These are phyloP conservation scores for Crambe crambe DNA, from an alignment of 37 sponge, comb jelly and placozoan species.

Conservation along the genomic window DNA sequence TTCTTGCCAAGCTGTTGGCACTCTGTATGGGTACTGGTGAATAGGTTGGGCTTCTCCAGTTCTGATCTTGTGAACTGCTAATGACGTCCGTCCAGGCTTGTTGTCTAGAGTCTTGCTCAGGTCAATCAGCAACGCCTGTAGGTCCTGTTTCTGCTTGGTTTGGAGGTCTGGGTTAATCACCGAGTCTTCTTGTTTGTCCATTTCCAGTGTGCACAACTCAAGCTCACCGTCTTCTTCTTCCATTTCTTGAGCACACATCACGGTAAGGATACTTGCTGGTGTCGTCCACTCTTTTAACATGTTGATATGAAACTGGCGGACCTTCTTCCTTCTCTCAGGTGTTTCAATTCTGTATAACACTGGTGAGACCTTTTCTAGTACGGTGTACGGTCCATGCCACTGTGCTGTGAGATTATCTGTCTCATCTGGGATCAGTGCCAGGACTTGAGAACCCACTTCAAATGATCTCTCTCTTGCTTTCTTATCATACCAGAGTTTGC, in stretches of 20 bases:
- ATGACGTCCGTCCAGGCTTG: background rate
- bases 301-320: background rate
- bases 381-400: background rate
- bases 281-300: background rate
- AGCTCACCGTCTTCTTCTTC: background rate
- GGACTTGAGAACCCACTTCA: background rate
- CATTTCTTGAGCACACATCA: background rate
- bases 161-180: too few species aligned
- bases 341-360: background rate
- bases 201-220: background rate
- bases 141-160: too few species aligned
- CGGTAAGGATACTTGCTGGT: background rate
- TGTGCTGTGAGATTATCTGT: background rate
- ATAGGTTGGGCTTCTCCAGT: too few species aligned
- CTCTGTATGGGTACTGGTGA: too few species aligned
- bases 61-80: background rate
- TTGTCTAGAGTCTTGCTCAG: too few species aligned
- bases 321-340: background rate
- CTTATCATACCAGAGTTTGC: background rate
- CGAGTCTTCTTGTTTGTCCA: background rate
- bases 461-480: background rate
- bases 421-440: too few species aligned
- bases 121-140: too few species aligned
- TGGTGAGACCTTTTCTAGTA: background rate
- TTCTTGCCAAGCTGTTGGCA: slow-evolving; percentile 28